Evolutionary conservation across 2,888 invertebrate species (phyloP), one percentile per base, ranked within the genome.

Genomic region (Steinernema carpocapsae): DNA sequence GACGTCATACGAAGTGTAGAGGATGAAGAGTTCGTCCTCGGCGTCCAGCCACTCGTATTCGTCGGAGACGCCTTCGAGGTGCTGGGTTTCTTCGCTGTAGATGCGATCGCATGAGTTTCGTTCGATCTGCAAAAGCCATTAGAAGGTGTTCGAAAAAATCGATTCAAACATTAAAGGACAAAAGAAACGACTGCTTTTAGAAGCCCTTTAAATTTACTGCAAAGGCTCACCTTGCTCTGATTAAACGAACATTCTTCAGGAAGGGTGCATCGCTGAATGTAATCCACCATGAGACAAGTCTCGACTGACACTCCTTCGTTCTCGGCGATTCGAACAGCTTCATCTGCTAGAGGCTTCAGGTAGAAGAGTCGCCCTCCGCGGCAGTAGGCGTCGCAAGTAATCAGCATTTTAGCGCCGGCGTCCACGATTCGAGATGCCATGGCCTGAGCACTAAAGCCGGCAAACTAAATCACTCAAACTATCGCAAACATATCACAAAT

Each of bases 11-110:
- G 83, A 84, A 10, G 87, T 99, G 88, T 99, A 99, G 22, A 99
- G 91, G 92, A 99, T 94, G 87, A 99, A 99, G 7, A 97, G 90
- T 0, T 97, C 96, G 89, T 97, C 96, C 88, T 99, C 97, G 6
- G 96, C 93, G 73, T 92, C 92, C 91, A 97, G 92, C 97, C 97
- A 97, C 87, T 94, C 95, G 0, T 95, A 64, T 37, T n/a, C 64
- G 17, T 52, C 52, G 12, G 3, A 12, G 1, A 22, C 24, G 22
- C 22, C 22, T 12, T 52, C 52, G 22, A n/a, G 1, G 19, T 52
- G 1, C 12, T 22, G 52, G 22, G 37, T 37, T 37, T 48, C 95
- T 79, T 93, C 93, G 88, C 95, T 95, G 73, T 92, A 92, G 0
- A 92, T 91, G 52, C 93, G 92, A 72, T 92, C 93, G 64, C 74